These are phyloP conservation scores for Pristionchus entomophagus DNA, from an alignment of 2,888 invertebrate species.

Conservation along the genomic window DNA sequence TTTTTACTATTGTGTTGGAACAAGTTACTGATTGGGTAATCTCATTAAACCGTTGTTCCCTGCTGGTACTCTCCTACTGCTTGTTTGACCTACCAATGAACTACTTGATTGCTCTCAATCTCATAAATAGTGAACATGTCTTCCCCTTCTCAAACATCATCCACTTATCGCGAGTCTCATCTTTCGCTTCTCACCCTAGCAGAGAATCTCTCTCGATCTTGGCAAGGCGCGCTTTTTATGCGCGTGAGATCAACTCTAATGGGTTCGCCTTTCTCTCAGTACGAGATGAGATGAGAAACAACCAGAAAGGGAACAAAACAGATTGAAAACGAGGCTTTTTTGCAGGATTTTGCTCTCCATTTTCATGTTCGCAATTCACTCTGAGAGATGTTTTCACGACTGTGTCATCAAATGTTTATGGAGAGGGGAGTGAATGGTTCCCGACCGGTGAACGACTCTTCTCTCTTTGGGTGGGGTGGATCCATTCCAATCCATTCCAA, in stretches of 20 bases:
- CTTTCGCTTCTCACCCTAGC: not conserved
- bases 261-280: not conserved
- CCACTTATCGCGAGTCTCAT: not conserved
- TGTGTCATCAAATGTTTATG: not conserved
- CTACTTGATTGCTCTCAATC: not conserved
- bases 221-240: not conserved
- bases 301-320: not conserved
- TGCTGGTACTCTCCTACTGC: not conserved
- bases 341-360: not conserved
- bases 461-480: not conserved
- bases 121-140: not conserved
- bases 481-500: not conserved
- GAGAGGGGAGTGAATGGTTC: not conserved
- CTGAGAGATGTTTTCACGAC: not conserved
- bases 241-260: not conserved
- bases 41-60: conserved; percentile 8
- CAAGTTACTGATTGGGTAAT: conserved; percentile 12
- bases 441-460: not conserved
- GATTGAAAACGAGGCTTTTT: conserved; percentile 19
- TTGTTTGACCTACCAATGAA: conserved; percentile 15
- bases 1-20: not conserved
- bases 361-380: too few relatives aligned
- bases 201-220: not conserved
- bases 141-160: not conserved
- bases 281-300: not conserved